phyloP scores from a whole-genome alignment of 2,113 vertebrate genomes.

The Catagonus wagneri region DNA sequence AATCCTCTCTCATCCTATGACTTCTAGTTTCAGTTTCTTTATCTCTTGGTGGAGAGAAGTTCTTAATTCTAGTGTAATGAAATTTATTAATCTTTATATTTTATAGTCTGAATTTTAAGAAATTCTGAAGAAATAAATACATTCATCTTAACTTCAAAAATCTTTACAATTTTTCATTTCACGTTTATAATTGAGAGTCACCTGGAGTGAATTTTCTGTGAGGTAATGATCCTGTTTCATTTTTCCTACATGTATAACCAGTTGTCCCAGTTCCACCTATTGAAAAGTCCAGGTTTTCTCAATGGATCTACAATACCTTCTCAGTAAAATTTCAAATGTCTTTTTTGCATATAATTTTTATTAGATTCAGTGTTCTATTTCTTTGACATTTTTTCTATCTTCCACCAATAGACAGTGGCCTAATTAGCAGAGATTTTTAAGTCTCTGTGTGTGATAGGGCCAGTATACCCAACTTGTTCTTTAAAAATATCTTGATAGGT shows the following conservation, averaged over 20 bases:
- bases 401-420: background rate
- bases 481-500: background rate
- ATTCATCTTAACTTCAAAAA: background rate
- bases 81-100: slow-evolving; percentile 19
- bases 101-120: background rate
- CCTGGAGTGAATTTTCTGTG: background rate
- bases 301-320: background rate
- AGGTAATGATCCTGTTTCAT: background rate
- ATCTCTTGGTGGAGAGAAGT: background rate
- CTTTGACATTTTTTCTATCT: background rate
- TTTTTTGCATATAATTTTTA: background rate
- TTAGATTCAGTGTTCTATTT: background rate
- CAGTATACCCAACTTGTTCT: background rate
- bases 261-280: background rate
- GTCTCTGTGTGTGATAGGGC: background rate
- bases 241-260: background rate
- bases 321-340: background rate
- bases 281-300: background rate
- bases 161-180: slow-evolving; percentile 35
- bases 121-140: background rate
- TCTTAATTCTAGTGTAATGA: background rate
- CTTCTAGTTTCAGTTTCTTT: background rate
- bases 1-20: background rate
- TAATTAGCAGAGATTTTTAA: background rate
- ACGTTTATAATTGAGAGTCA: background rate